Percentiles rank a stretch among this genome's conserved stretches.
Conservation (phyloP, 2,888 invertebrate species). For the Drosophila helvetica region DNA sequence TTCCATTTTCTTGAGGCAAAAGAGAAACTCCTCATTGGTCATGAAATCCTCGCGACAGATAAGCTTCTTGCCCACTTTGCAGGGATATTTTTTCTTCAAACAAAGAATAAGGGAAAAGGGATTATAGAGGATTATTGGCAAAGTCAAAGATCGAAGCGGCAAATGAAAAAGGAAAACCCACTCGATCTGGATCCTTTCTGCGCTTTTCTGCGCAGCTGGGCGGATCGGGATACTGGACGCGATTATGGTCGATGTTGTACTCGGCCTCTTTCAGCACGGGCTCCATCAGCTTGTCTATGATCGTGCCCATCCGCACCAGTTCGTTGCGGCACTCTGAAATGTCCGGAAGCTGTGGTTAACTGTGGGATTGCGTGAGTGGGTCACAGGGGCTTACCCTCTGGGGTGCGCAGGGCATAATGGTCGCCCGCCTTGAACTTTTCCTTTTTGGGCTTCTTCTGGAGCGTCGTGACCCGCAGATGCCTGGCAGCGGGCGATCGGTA, state of each 20-base stretch:
- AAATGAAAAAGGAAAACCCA: too few relatives aligned
- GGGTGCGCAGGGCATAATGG: constrained; percentile 80
- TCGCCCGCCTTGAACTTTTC: constrained; percentile 77
- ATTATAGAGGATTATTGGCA: too few relatives aligned
- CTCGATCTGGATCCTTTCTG: constrained; percentile 21
- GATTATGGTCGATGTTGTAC: constrained; percentile 43
- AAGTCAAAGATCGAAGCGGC: too few relatives aligned
- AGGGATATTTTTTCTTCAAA: constrained; percentile 24
- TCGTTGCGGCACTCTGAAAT: constrained; percentile 80
- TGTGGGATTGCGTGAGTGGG: too few relatives aligned
- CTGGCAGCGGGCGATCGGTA: constrained; percentile 71
- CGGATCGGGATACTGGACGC: neutral
- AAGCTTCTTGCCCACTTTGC: constrained; percentile 23
- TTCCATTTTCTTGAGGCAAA: constrained; percentile 76
- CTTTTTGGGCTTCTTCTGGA: constrained; percentile 52
- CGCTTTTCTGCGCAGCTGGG: constrained; percentile 24
- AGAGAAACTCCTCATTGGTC: constrained; percentile 74
- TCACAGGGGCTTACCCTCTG: constrained; percentile 72
- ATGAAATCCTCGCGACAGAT: constrained; percentile 69
- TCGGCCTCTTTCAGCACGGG: constrained; percentile 68
- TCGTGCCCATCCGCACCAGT: constrained; percentile 79
- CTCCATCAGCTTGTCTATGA: constrained; percentile 82
- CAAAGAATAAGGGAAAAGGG: too few relatives aligned
- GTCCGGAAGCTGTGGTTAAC: neutral
- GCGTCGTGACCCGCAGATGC: constrained; percentile 66